These are phyloP conservation scores for Parazoanthus swiftii DNA, from an alignment of 92 coral and sea anemone genomes.

Conservation along the genomic window DNA sequence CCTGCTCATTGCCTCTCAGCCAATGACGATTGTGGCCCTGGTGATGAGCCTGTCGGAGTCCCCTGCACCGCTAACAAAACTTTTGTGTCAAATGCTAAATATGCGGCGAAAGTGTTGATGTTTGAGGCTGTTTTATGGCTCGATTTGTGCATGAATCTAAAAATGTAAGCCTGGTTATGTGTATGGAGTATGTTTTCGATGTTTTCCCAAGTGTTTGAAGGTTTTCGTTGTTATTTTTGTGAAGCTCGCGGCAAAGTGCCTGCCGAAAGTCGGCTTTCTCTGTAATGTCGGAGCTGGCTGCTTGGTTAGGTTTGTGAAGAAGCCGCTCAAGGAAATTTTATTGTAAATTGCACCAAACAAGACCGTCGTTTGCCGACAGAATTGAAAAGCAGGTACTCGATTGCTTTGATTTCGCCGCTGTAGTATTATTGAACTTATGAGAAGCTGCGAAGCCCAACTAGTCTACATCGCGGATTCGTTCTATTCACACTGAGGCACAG, in stretches of 20 bases:
- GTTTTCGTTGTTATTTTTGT: constrained; percentile 22
- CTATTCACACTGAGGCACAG: constrained; percentile 22
- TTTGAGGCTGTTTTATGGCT: constrained; percentile 3
- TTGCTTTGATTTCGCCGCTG: constrained; percentile 43
- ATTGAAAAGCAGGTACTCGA: constrained; percentile 33
- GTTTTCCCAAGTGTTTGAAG: constrained; percentile 4
- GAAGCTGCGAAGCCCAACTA: constrained; percentile 30
- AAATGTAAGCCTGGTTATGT: constrained; percentile 7
- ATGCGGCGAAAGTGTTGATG: constrained; percentile 19
- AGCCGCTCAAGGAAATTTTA: constrained; percentile 38
- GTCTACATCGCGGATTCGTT: neutral
- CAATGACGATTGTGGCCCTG: constrained; percentile 34
- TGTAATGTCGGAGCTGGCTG: constrained; percentile 27
- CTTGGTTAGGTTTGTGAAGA: constrained; percentile 30
- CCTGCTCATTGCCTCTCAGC: constrained; percentile 14
- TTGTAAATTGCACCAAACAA: constrained; percentile 29
- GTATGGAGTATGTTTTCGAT: constrained; percentile 23
- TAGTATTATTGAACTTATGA: constrained; percentile 12
- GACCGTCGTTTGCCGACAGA: constrained; percentile 33
- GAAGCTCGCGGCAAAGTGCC: constrained; percentile 20
- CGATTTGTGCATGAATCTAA: neutral
- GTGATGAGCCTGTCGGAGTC: constrained; percentile 29
- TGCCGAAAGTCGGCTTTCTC: constrained; percentile 37
- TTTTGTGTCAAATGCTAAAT: constrained; percentile 15
- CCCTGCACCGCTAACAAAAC: constrained; percentile 12